Conservation (phyloP, 1,140 invertebrate genomes). For the Neotoxoptera formosana region DNA sequence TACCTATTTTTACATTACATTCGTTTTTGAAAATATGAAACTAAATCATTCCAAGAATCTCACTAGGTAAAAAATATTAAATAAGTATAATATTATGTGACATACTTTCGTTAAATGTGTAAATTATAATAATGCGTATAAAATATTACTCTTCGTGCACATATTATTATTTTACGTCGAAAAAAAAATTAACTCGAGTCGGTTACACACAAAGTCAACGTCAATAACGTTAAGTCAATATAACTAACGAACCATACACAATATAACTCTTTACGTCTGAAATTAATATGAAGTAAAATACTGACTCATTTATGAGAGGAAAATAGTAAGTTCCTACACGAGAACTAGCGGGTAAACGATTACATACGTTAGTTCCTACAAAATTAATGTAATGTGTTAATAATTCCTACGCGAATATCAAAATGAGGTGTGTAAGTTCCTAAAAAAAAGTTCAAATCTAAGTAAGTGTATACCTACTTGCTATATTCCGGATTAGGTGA, state of each 20-base stretch:
- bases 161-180: background rate
- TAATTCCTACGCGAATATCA: too few relatives aligned
- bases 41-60: background rate
- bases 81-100: background rate
- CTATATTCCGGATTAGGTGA: too few relatives aligned
- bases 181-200: background rate
- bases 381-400: too few relatives aligned
- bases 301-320: background rate
- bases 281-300: background rate
- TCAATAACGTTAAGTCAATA: background rate
- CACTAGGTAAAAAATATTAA: background rate
- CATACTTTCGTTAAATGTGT: background rate
- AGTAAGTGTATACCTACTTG: too few relatives aligned
- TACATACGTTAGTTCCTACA: too few relatives aligned
- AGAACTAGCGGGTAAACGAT: too few relatives aligned
- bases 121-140: background rate
- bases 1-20: background rate
- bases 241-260: background rate
- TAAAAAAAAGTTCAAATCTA: too few relatives aligned
- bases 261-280: background rate
- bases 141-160: background rate
- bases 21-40: background rate
- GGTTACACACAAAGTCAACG: background rate
- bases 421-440: too few relatives aligned
- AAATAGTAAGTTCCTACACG: too few relatives aligned